Percentiles rank a stretch among this genome's conserved stretches.
These are phyloP conservation scores for Tenebrosternarchus preto DNA, from an alignment of 2,113 vertebrate species.

Conservation along the genomic window DNA sequence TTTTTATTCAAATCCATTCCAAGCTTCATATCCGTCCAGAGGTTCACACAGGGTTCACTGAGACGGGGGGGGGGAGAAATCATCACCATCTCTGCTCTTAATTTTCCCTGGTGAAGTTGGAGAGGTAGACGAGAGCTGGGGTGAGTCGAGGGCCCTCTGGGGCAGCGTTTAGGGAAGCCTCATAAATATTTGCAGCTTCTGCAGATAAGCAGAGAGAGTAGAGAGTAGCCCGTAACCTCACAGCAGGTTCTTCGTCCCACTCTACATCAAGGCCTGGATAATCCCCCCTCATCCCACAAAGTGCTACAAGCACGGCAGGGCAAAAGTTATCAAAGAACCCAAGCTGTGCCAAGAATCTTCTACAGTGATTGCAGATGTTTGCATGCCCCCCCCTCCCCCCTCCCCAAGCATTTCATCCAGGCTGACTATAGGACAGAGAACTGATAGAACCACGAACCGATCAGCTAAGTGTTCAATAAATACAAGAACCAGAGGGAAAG, in stretches of 20 bases:
- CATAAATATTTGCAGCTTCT: slow-evolving; percentile 48
- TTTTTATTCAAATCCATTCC: slow-evolving; percentile 18
- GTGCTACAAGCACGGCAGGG: not conserved
- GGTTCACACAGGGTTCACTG: slow-evolving; percentile 54
- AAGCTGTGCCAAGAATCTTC: slow-evolving; percentile 19
- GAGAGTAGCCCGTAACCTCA: slow-evolving; percentile 27
- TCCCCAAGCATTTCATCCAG: not conserved
- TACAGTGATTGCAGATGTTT: slow-evolving; percentile 17
- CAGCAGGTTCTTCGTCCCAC: slow-evolving; percentile 20
- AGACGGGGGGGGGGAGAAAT: slow-evolving; percentile 18
- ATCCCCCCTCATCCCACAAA: slow-evolving; percentile 23
- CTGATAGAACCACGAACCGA: not conserved
- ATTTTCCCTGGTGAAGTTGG: not conserved
- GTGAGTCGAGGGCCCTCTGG: slow-evolving; percentile 3
- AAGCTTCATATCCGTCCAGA: slow-evolving; percentile 39
- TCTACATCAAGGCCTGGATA: slow-evolving; percentile 35
- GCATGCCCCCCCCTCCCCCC: not conserved
- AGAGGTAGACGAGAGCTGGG: slow-evolving; percentile 21
- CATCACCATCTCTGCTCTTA: not conserved
- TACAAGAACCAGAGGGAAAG: not conserved
- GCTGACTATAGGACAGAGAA: not conserved
- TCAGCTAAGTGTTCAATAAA: not conserved
- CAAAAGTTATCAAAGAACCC: not conserved
- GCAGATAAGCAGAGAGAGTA: slow-evolving; percentile 48
- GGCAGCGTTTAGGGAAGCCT: slow-evolving; percentile 21